phyloP scores from a whole-genome alignment of 2,888 invertebrate genomes.

The Ischnura elegans region DNA sequence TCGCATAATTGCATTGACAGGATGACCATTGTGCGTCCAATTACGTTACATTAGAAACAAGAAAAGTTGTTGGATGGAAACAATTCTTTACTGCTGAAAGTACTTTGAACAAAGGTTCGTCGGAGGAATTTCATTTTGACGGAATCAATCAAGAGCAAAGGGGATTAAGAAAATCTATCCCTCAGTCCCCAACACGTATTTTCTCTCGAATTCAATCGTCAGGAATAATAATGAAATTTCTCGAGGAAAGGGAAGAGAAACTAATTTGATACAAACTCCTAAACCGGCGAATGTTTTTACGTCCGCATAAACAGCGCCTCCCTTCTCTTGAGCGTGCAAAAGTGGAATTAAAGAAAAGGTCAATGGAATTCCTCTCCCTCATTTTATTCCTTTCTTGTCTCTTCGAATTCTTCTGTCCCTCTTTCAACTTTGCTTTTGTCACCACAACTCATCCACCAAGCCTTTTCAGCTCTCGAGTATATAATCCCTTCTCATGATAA shows the following conservation, averaged over 20 bases:
- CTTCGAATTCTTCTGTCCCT: not conserved
- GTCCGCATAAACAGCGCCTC: not conserved
- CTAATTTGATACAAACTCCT: not conserved
- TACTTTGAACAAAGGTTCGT: not conserved
- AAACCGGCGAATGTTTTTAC: not conserved
- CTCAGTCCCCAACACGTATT: not conserved
- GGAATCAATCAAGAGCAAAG: not conserved
- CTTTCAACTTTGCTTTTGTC: too few species aligned
- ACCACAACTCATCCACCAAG: too few species aligned
- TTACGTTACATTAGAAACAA: too few species aligned
- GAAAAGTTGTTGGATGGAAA: too few species aligned
- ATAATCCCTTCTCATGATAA: not conserved
- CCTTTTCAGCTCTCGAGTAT: not conserved
- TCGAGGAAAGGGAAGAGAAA: not conserved
- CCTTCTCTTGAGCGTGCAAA: not conserved
- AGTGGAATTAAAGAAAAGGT: not conserved
- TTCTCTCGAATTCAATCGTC: not conserved
- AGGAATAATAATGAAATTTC: not conserved
- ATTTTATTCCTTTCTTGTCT: not conserved
- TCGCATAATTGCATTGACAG: too few species aligned
- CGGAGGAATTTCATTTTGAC: slow-evolving; percentile 1
- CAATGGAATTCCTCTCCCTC: not conserved
- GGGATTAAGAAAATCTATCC: not conserved
- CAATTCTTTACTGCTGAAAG: not conserved
- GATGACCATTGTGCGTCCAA: too few species aligned